Percentiles rank a stretch among this genome's conserved stretches.
Conservation (phyloP, 1,140 invertebrate genomes). For the Drosophila orena region DNA sequence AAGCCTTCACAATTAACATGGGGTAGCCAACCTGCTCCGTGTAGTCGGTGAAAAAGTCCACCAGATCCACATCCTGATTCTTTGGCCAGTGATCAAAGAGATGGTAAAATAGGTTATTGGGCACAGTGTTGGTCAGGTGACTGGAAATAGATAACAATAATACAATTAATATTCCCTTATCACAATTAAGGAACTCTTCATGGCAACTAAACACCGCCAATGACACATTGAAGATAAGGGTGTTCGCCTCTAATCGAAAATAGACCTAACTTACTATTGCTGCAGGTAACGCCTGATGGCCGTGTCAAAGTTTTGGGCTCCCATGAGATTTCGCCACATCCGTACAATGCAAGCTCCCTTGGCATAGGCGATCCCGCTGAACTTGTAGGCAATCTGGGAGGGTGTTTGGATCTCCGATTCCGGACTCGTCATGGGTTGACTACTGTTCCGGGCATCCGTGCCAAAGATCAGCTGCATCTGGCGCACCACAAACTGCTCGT, state of each 20-base stretch:
- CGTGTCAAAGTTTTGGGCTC: slow-evolving; percentile 87
- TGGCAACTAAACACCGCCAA: not conserved
- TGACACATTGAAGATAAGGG: not conserved
- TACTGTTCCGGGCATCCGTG: slow-evolving; percentile 87
- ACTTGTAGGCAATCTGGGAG: slow-evolving; percentile 86
- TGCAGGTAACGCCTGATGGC: slow-evolving; percentile 88
- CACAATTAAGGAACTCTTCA: too few species aligned
- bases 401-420: slow-evolving; percentile 84
- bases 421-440: slow-evolving; percentile 87
- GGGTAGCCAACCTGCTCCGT: slow-evolving; percentile 96
- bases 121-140: slow-evolving; percentile 46
- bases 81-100: slow-evolving; percentile 49
- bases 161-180: not conserved
- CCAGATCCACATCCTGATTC: slow-evolving; percentile 31
- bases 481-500: slow-evolving; percentile 87
- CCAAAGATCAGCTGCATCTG: slow-evolving; percentile 88
- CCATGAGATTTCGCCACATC: slow-evolving; percentile 90
- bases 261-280: slow-evolving; percentile 80
- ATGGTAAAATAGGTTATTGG: slow-evolving; percentile 50
- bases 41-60: slow-evolving; percentile 89
- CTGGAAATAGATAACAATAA: slow-evolving; percentile 1
- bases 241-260: not conserved
- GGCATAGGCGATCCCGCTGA: slow-evolving; percentile 87
- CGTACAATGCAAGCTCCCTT: slow-evolving; percentile 90
- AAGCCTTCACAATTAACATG: slow-evolving; percentile 87